A percentile compares a stretch with the other conserved stretches of the same genome.
Evolutionary conservation across 2,888 invertebrate genomes (phyloP).

Genomic region (Alloscopus bannaensis): DNA sequence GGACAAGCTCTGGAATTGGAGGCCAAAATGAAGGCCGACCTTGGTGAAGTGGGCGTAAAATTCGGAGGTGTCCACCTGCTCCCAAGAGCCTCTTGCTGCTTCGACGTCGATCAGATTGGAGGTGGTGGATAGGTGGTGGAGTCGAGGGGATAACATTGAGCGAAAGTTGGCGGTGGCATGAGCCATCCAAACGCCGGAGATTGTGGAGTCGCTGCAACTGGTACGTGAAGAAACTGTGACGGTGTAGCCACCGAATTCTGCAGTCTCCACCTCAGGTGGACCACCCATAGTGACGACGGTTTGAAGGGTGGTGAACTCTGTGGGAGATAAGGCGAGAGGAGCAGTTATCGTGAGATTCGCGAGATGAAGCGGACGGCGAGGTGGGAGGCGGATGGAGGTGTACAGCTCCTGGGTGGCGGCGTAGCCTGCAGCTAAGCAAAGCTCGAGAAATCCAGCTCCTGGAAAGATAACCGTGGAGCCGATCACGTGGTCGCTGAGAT

Average conservation of each 20-base stretch:
- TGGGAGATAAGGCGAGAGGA: constrained; percentile 21
- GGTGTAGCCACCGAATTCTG: constrained; percentile 5
- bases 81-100: too few relatives aligned
- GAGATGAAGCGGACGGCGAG: constrained; percentile 15
- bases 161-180: constrained; percentile 34
- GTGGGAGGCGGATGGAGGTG: not conserved
- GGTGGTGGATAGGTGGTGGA: not conserved
- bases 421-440: constrained; percentile 44
- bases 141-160: constrained; percentile 33
- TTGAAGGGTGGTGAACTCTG: constrained; percentile 18
- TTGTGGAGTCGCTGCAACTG: constrained; percentile 3
- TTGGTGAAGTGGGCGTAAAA: constrained; percentile 45
- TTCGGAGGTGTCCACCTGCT: too few relatives aligned
- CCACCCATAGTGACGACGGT: constrained; percentile 16
- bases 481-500: constrained; percentile 48
- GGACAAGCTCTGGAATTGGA: constrained; percentile 36
- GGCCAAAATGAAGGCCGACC: constrained; percentile 47
- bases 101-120: too few relatives aligned
- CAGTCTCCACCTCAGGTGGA: not conserved
- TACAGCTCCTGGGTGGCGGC: constrained; percentile 29
- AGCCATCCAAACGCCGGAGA: constrained; percentile 9
- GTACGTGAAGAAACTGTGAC: constrained; percentile 2
- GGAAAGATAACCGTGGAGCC: constrained; percentile 45
- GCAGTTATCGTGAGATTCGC: constrained; percentile 32
- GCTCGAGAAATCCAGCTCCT: constrained; percentile 42